Conservation (phyloP, 2,797 vertebrate genomes). For the Clangula hyemalis region DNA sequence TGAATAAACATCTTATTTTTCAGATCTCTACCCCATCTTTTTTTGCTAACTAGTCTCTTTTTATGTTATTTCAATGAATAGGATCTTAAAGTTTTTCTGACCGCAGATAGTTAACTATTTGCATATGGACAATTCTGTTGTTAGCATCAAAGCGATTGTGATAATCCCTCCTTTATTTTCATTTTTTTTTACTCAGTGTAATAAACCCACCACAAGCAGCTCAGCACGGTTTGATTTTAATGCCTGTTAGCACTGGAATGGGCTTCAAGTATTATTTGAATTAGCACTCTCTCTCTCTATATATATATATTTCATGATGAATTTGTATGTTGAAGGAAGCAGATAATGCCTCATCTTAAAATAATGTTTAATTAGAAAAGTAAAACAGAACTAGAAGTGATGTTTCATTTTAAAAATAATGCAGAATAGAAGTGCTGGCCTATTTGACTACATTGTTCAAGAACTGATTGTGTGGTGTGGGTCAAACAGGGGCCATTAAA, state of each 20-base stretch:
- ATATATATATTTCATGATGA: not conserved
- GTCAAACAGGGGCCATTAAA: not conserved
- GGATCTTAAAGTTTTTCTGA: not conserved
- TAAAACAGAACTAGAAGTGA: not conserved
- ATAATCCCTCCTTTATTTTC: not conserved
- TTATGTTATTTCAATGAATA: not conserved
- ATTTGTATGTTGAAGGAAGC: slow-evolving; percentile 6
- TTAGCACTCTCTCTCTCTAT: too few relatives aligned
- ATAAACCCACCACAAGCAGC: not conserved
- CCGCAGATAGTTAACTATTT: not conserved
- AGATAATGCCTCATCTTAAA: not conserved
- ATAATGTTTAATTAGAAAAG: slow-evolving; percentile 38
- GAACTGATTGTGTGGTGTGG: not conserved
- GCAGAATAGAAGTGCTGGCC: not conserved
- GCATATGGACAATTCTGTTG: not conserved
- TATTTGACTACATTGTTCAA: not conserved
- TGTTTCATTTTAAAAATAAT: not conserved
- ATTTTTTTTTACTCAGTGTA: not conserved
- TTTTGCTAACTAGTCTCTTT: not conserved
- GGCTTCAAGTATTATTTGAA: not conserved
- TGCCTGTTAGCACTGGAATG: not conserved
- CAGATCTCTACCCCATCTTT: not conserved
- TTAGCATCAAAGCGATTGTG: not conserved
- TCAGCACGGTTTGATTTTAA: not conserved
- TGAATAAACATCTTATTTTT: not conserved